Conservation (phyloP, 1,140 invertebrate species). For the Odontomachus brunneus region DNA sequence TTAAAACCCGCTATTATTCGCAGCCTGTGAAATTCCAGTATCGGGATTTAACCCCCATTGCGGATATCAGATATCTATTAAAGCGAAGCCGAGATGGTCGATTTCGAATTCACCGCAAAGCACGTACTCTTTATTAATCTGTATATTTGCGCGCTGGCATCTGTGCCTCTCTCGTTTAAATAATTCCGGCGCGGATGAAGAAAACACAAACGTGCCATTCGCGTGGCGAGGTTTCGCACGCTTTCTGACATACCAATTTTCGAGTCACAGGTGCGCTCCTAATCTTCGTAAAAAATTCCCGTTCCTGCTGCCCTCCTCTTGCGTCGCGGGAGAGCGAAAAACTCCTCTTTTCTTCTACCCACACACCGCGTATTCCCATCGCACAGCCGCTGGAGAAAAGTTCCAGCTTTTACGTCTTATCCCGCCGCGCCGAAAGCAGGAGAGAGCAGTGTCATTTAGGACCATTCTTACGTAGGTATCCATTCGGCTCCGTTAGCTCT, state of each 20-base stretch:
- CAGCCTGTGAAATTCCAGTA: background rate
- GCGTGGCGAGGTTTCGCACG: background rate
- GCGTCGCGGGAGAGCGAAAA: background rate
- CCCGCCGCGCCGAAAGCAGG: background rate
- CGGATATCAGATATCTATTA: background rate
- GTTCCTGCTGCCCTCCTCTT: too few relatives aligned
- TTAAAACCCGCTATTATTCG: background rate
- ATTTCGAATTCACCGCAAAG: background rate
- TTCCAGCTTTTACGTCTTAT: constrained; percentile 15
- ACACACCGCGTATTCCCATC: background rate
- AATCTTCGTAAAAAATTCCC: constrained; percentile 2
- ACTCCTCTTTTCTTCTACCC: background rate
- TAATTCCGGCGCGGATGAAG: background rate
- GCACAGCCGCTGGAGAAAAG: background rate
- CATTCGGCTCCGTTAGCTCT: constrained; percentile 34
- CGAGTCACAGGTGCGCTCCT: background rate
- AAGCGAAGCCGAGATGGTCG: background rate
- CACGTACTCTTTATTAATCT: background rate
- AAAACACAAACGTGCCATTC: background rate
- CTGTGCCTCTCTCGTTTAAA: background rate
- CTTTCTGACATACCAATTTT: background rate
- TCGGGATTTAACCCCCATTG: background rate
- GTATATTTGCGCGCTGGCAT: background rate
- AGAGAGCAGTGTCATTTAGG: constrained; percentile 28
- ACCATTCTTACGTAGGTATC: constrained; percentile 43